Evolutionary conservation across 2,888 invertebrate species (phyloP), one percentile per base, ranked within the genome.

Genomic region (Carterocephalus palaemon): DNA sequence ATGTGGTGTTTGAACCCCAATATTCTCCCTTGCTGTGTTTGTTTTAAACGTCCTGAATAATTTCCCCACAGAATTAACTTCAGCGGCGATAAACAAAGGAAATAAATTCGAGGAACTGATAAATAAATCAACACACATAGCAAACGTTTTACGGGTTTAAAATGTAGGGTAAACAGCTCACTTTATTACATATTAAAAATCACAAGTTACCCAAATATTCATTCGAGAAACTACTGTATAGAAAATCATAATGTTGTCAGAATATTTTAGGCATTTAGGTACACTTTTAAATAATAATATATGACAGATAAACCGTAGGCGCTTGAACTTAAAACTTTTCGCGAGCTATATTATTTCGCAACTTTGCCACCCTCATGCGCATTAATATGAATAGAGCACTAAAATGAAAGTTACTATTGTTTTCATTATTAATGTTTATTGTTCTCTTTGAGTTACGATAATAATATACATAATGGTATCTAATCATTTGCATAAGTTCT

Each of bases 321-420:
- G 49, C 29, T 52, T 42, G 46, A 49, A 45, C 31, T 49, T 52
- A 56, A 53, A 48, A 49, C 48, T 51, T 51, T 55, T 56, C 55
- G 58, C 57, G 54, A 54, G 49, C 54, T 51, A 56, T 51, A 36
- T 9, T 48, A 49, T 45, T 52, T 51, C 32, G 33, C 49, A 57
- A 62, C 54, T 58, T 59, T 51, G 36, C 42, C 39, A 46, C 45
- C 39, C 36, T 33, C 36, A 43, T 57, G 53, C 43, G 32, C 50
- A 36, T 53, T 59, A 56, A 56, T 65, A 62, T 60, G 48, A 60
- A 56, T 51, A 49, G 55, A 56, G 53, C 51, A 53, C 60, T 58
- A 63, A 64, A 62, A 61, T 60, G 56, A 62, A 58, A 59, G 57
- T 64, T 54, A 46, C 42, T 54, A 54, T 49, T 33, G 42, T 20